phyloP scores from a whole-genome alignment of 1,140 invertebrate genomes.

The Amyelois transitella region DNA sequence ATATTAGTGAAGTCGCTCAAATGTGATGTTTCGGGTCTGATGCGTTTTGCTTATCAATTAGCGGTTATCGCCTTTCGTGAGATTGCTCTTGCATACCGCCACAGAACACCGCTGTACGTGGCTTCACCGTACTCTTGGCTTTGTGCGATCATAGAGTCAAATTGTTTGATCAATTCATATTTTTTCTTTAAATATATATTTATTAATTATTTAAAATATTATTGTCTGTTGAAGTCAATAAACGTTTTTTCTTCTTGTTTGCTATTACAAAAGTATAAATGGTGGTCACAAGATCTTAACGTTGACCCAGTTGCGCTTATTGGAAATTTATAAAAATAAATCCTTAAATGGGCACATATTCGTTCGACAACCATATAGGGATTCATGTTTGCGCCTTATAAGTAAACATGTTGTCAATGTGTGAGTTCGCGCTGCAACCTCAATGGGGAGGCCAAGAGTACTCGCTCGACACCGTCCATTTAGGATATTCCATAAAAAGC shows the following conservation, averaged over 20 bases:
- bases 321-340: slow-evolving; percentile 29
- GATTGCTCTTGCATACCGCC: not conserved
- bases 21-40: not conserved
- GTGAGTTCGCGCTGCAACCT: slow-evolving; percentile 57
- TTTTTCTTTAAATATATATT: no score
- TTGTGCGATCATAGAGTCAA: no score
- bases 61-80: not conserved
- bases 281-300: not conserved
- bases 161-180: no score
- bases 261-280: not conserved
- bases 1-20: not conserved
- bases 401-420: slow-evolving; percentile 61
- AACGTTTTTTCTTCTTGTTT: not conserved
- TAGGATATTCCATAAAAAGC: slow-evolving; percentile 37
- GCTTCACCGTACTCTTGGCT: not conserved
- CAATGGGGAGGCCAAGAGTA: slow-evolving; percentile 41
- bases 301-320: not conserved
- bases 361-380: slow-evolving; percentile 44
- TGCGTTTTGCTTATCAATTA: not conserved
- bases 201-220: not conserved
- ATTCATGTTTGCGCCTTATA: slow-evolving; percentile 49
- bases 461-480: slow-evolving; percentile 32
- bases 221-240: not conserved
- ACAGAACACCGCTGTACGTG: not conserved
- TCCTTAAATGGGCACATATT: slow-evolving; percentile 56